Evolutionary conservation across 2,113 vertebrate genomes (phyloP), one percentile per base, ranked within the genome.

Genomic region (Hystrix cristata): DNA sequence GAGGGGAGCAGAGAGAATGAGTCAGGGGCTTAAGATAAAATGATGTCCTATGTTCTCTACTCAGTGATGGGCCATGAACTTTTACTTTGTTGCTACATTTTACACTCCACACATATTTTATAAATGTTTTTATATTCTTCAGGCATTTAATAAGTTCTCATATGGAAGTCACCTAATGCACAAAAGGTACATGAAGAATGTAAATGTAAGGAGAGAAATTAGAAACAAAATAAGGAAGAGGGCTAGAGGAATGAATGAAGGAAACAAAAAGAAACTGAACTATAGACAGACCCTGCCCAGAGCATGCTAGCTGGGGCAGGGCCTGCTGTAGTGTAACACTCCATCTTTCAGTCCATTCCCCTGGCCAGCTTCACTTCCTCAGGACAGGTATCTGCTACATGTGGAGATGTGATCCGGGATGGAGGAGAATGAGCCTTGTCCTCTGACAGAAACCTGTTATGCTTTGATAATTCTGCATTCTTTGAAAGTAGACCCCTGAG

Each of bases 81-180:
- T 57, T 95, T 53, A 62, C 10, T 62, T 18, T n/a, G 48, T 59
- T 57, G 21, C n/a, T 84, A 57, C 19, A 83, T 48, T 96, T 72
- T 65, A 94, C 0, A 53, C 43, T 9, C 64, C 64, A 1, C 5
- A 16, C 18, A 1, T 29, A 82, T 46, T 92, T 97, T 65, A 21
- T 69, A 60, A 72, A 85, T 67, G 13, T 43, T 89, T 94, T 85
- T 71, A n/a, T 46, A 76, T 25, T 90, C 19, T 65, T 93, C 82
- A 48, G 69, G 78, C 76, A 48, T 38, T 93, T 72, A 80, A 90
- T 69, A 91, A 93, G 60, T 57, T 89, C 16, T 51, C 21, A 90
- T 72, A 7, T 59, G 46, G 21, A 11, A 65, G 3, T 87, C 53
- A 60, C 4, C 65, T 2, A 95, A 88, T 74, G 48, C 18, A 82